phyloP scores from a whole-genome alignment of 2,888 invertebrate species.

The Scrobipalpa costella region DNA sequence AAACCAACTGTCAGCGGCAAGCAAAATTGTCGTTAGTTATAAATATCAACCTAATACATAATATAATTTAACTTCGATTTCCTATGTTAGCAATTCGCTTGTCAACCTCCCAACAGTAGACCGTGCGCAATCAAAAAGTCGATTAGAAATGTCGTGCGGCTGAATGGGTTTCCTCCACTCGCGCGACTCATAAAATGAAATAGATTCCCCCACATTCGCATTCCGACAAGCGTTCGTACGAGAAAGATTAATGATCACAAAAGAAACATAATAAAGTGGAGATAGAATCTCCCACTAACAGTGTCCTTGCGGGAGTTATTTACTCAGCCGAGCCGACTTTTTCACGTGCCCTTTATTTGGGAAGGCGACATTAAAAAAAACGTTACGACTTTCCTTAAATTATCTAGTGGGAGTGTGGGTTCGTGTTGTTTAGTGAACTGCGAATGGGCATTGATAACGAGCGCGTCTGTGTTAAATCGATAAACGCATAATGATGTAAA shows the following conservation, averaged over 20 bases:
- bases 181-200: slow-evolving; percentile 80
- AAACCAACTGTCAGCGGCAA: slow-evolving; percentile 12
- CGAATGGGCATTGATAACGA: slow-evolving; percentile 48
- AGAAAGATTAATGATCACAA: slow-evolving; percentile 82
- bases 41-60: neutral
- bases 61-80: slow-evolving; percentile 45
- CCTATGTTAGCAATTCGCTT: slow-evolving; percentile 51
- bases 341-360: slow-evolving; percentile 72
- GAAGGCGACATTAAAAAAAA: slow-evolving; percentile 54
- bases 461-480: slow-evolving; percentile 55
- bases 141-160: slow-evolving; percentile 79
- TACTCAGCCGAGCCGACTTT: slow-evolving; percentile 73
- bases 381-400: slow-evolving; percentile 18
- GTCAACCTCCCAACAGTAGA: slow-evolving; percentile 60
- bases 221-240: slow-evolving; percentile 82
- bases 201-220: slow-evolving; percentile 82
- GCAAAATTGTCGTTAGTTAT: slow-evolving; percentile 3
- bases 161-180: slow-evolving; percentile 75
- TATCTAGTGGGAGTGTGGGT: slow-evolving; percentile 18
- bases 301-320: slow-evolving; percentile 81
- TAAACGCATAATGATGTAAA: slow-evolving; percentile 49
- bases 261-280: slow-evolving; percentile 81
- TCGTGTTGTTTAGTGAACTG: slow-evolving; percentile 37
- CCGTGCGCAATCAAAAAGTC: slow-evolving; percentile 79
- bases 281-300: slow-evolving; percentile 81